Base-by-base conservation (phyloP, 2,888 invertebrate genomes). In the Chironomus riparius region DNA sequence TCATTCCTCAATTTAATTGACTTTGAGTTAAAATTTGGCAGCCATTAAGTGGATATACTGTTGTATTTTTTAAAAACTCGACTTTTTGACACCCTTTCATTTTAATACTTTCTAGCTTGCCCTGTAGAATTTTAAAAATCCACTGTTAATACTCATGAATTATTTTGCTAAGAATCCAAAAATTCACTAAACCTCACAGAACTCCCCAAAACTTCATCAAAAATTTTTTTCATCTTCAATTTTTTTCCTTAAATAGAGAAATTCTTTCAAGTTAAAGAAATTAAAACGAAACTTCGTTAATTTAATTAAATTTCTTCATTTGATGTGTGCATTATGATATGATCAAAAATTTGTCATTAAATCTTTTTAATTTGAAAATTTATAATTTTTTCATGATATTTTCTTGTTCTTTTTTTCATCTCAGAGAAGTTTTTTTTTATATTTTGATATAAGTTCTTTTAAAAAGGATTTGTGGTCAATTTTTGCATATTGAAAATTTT, bases 291-390 rank as follows among this genome's bases (percentile, higher is more conserved):
- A 56, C 56, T 15, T n/a, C 4, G n/a, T 18, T 56, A 18, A 15
- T 68, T 68, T 6, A 21, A 68, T 68, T 68, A 13, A 13, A 13
- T 21, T 68, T 21, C n/a, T 68, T 47, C 69, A 15, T 47, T 47
- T 69, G 69, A 69, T 69, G 38, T 69, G 69, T 47, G n/a, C 7
- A 21, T 47, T 69, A 47, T 69, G 69, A 69, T 69, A 47, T 69
- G 47, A 69, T 47, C n/a, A 56, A 38, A 38, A 38, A 38, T 38
- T 38, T 38, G 38, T 38, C 38, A 38, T 38, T 38, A 38, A 38
- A 38, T 38, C 38, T 7, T 38, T 38, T 38, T 38, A 38, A 10
- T 38, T 38, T 38, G 10, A 38, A 38, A 38, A 38, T 38, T 38
- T 38, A 38, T 10, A 38, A 38, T 38, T 38, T 38, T 24, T 38